Evolutionary conservation across 2,888 invertebrate genomes (phyloP), one percentile per base, ranked within the genome.

Genomic region (Drosophila nigritarsus): DNA sequence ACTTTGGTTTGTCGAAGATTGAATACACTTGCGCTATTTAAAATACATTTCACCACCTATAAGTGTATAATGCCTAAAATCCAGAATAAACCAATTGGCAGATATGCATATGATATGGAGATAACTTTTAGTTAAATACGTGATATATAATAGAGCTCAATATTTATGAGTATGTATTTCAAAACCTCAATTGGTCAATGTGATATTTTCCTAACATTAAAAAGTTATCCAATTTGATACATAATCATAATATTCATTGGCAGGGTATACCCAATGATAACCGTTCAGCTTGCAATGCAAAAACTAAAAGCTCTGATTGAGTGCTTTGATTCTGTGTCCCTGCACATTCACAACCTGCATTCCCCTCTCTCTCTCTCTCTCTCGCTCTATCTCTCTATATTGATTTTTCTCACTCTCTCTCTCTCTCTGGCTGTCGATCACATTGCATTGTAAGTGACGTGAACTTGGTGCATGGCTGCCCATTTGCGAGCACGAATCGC

Each of bases 381-480:
- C 29, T 38, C 20, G 63, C 13, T 18, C 27, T 18, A 36, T 36
- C 20, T 13, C 38, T 42, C 36, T 65, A 49, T 58, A 30, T 48
- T n/a, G 24, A 53, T 53, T 18, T 18, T 18, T 54, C 24, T 60
- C 13, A 3, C 8, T 18, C n/a, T 40, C 50, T 54, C 36, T 49
- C n/a, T 29, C 34, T 45, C 38, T 42, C 54, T 72, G 80, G 48
- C 60, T 64, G 50, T 72, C 67, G 71, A 72, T 81, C 73, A 60
- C 51, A 32, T 68, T 87, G 85, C 82, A 76, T 67, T 85, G 66
- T 83, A 82, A 75, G 59, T 83, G 87, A 78, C 75, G 90, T 87
- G 84, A 89, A 89, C 84, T 89, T 89, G 84, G 68, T 81, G 73
- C 78, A 73, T 64, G 63, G 84, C 82, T 79, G 80, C 68, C 78